These are phyloP conservation scores for Ceratosolen fusciceps DNA, from an alignment of 1,140 invertebrate species.

Conservation along the genomic window DNA sequence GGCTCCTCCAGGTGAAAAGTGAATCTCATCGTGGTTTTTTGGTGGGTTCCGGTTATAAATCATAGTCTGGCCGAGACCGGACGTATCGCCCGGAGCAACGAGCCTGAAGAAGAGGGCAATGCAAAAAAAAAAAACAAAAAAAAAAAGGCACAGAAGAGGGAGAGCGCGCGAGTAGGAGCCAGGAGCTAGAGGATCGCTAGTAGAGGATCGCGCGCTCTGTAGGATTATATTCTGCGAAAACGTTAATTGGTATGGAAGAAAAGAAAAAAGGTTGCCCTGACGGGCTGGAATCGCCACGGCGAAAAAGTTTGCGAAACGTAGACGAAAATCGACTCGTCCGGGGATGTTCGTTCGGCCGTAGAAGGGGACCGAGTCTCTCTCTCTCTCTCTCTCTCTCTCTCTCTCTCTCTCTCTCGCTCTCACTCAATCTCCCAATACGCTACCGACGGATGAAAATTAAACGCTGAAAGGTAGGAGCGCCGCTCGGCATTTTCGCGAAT, in stretches of 20 bases:
- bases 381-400: too few relatives aligned
- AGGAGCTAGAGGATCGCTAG: neutral
- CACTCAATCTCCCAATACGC: too few relatives aligned
- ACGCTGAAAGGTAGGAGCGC: constrained; percentile 36
- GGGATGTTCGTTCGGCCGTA: constrained; percentile 25
- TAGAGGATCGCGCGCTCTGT: neutral
- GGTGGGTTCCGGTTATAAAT: constrained; percentile 31
- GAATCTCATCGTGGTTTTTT: neutral
- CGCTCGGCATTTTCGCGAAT: constrained; percentile 40
- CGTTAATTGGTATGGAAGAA: constrained; percentile 44
- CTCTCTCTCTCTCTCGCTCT: too few relatives aligned
- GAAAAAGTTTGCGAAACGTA: neutral
- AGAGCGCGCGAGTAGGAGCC: too few relatives aligned
- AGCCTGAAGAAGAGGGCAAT: too few relatives aligned
- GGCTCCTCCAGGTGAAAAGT: neutral
- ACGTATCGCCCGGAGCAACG: constrained; percentile 1
- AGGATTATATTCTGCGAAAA: constrained; percentile 37
- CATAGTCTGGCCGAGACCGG: neutral
- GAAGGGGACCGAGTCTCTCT: too few relatives aligned
- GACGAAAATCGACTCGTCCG: neutral
- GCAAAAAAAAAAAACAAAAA: too few relatives aligned
- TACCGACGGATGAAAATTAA: neutral
- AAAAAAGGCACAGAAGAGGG: too few relatives aligned
- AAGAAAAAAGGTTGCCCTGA: constrained; percentile 32
- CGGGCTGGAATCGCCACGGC: constrained; percentile 5